Percentiles rank a stretch among this genome's conserved stretches.
Evolutionary conservation across 2,113 vertebrate genomes (phyloP).

Genomic region (Caracal caracal): DNA sequence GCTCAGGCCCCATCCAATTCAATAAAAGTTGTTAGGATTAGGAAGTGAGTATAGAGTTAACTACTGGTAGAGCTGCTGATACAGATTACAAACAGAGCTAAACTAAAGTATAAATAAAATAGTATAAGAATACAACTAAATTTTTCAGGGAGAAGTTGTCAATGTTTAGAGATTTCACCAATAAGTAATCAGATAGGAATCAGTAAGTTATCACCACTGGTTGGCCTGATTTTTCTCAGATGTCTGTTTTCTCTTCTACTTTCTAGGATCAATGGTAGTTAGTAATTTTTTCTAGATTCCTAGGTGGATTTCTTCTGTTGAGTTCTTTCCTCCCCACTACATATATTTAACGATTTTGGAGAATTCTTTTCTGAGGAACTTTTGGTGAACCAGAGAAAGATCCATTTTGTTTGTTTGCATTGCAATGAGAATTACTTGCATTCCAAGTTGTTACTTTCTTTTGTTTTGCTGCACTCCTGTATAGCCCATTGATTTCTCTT

Average conservation of each 20-base stretch:
- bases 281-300: neutral
- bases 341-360: neutral
- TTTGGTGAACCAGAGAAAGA: neutral
- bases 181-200: neutral
- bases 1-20: neutral
- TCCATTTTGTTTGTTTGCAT: neutral
- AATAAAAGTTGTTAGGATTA: neutral
- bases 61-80: neutral
- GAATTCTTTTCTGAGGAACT: neutral
- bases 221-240: neutral
- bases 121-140: neutral
- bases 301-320: neutral
- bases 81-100: neutral
- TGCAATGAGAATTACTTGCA: neutral
- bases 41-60: neutral
- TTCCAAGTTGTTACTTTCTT: neutral
- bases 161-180: neutral
- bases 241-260: neutral
- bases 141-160: neutral
- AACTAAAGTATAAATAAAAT: neutral
- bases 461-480: neutral
- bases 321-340: neutral
- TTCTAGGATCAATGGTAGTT: neutral
- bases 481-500: neutral
- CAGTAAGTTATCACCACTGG: neutral